Evolutionary conservation across 2,888 invertebrate species (phyloP), one percentile per base, ranked within the genome.

Genomic region (Limnephilus marmoratus): DNA sequence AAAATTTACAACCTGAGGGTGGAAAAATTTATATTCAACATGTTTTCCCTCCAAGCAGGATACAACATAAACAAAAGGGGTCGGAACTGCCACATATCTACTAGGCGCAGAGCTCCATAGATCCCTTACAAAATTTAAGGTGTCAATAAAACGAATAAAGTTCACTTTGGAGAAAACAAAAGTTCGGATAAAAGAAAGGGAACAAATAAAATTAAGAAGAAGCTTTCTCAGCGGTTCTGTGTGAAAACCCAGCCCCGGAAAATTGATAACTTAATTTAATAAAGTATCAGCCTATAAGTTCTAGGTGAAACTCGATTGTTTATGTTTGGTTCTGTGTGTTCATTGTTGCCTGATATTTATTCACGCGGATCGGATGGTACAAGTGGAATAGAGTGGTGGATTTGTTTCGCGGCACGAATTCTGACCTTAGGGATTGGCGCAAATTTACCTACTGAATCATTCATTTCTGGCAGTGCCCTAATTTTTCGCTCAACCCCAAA

Each of bases 141-240:
- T 90, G 82, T 91, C 91, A 91, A 89, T 90, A 90, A 90, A 90
- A 90, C 83, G 80, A 91, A 91, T 91, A 91, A 91, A 91, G 85
- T 91, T 91, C 49, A 90, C 90, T 89, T 89, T 37, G 37, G 49
- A 80, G 45, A 85, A 85, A 91, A 85, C 37, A 85, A 91, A 91
- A 89, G 68, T 91, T 91, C 24, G 34, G 89, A 89, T 80, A 89
- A 85, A 91, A 91, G 88, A 87, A 91, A 81, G 45, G 45, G 45
- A 89, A 90, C 89, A 91, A 91, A 85, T 90, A 80, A 91, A 90
- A 83, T 34, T 80, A 91, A 90, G 68, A 90, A 41, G 34, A 86
- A 37, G 34, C 87, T 53, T 53, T 68, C 53, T 53, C 87, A 29
- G 53, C 87, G 31, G 31, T 87, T 87, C 34, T 85, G 24, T 68